These are phyloP conservation scores for Theodoxus fluviatilis DNA, from an alignment of 2,888 invertebrate species.

Conservation along the genomic window DNA sequence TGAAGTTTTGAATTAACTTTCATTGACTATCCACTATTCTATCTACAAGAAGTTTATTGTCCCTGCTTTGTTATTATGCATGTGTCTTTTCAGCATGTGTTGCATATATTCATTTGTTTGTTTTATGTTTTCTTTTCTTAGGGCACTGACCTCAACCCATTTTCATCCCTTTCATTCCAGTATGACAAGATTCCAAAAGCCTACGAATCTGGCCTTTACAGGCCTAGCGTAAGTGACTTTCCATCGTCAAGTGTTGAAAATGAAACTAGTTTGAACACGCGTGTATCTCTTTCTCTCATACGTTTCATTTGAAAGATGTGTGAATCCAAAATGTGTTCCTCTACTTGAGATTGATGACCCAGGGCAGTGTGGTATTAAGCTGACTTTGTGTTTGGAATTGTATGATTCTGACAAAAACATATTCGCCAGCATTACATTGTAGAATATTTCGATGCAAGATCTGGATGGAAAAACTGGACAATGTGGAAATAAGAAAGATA, in stretches of 20 bases:
- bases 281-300: neutral
- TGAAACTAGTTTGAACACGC: neutral
- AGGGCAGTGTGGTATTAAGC: too few species aligned
- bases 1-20: neutral
- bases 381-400: too few species aligned
- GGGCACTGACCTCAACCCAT: neutral
- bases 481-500: neutral
- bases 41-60: too few species aligned
- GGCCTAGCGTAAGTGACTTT: conserved; percentile 35
- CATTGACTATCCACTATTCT: too few species aligned
- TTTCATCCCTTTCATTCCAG: conserved; percentile 35
- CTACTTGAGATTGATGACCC: too few species aligned
- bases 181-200: conserved; percentile 50
- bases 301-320: neutral
- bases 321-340: too few species aligned
- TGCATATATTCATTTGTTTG: neutral
- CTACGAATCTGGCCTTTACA: conserved; percentile 33
- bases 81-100: neutral
- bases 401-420: too few species aligned
- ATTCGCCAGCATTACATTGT: too few species aligned
- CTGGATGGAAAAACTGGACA: neutral
- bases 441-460: too few species aligned
- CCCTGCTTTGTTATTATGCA: neutral
- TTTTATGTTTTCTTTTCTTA: neutral
- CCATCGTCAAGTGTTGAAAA: too few species aligned